A percentile compares a stretch with the other conserved stretches of the same genome.
These are phyloP conservation scores for Enteromius paludinosus DNA, from an alignment of 2,797 vertebrate genomes.

Conservation along the genomic window DNA sequence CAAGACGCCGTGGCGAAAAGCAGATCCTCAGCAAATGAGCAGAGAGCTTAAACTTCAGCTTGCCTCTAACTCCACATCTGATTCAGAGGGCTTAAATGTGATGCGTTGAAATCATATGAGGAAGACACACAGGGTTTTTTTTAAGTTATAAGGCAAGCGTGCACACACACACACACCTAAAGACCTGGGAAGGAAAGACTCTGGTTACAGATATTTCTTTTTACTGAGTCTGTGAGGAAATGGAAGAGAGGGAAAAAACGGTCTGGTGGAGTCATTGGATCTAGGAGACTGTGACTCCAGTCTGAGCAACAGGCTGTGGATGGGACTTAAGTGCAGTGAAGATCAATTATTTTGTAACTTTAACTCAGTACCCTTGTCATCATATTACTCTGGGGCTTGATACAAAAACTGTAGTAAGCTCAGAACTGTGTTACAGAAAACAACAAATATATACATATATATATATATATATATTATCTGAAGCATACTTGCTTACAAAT, in stretches of 20 bases:
- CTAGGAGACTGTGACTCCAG: conserved; percentile 64
- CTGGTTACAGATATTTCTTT: conserved; percentile 60
- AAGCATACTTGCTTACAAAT: neutral
- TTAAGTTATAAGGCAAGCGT: neutral
- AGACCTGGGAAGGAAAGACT: conserved; percentile 34
- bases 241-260: conserved; percentile 39
- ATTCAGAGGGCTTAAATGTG: conserved; percentile 15
- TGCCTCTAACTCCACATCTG: neutral
- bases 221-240: conserved; percentile 49
- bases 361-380: conserved; percentile 70
- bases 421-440: conserved; percentile 8
- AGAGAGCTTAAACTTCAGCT: neutral
- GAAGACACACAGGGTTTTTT: conserved; percentile 11
- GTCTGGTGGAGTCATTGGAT: conserved; percentile 68
- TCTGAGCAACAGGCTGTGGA: conserved; percentile 72
- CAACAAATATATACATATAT: neutral
- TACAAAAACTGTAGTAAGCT: conserved; percentile 48
- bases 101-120: conserved; percentile 1
- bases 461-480: neutral
- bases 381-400: conserved; percentile 72
- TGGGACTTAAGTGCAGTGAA: conserved; percentile 76
- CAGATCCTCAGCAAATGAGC: conserved; percentile 13
- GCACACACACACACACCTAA: neutral
- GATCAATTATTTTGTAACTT: conserved; percentile 80
- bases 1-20: neutral